Conservation (phyloP, 2,113 vertebrate species). For the Piaya cayana region DNA sequence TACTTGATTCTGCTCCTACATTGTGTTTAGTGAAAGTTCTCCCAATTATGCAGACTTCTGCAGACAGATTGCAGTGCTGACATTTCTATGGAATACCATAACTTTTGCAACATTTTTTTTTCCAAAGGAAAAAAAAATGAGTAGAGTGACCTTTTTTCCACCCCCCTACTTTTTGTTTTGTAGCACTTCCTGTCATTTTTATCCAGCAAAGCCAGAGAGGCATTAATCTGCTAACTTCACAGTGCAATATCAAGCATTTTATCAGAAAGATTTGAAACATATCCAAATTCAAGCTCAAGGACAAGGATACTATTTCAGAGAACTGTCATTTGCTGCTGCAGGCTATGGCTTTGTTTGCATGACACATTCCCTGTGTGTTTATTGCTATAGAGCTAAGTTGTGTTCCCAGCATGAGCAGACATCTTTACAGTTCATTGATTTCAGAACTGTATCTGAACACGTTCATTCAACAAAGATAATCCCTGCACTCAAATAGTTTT, state of each 20-base stretch:
- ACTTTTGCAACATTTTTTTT: conserved; percentile 32
- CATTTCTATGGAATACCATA: conserved; percentile 36
- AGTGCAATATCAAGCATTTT: neutral
- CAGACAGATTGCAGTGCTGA: conserved; percentile 27
- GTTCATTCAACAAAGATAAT: conserved; percentile 50
- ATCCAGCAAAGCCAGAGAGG: neutral
- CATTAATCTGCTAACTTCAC: conserved; percentile 25
- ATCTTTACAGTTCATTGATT: conserved; percentile 48
- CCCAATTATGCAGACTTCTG: conserved; percentile 34
- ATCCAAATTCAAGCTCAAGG: conserved; percentile 47
- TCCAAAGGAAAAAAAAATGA: neutral
- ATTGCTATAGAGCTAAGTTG: conserved; percentile 4
- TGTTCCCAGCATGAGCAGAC: conserved; percentile 15
- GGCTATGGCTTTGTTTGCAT: conserved; percentile 37
- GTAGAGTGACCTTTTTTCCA: neutral
- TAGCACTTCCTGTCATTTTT: neutral
- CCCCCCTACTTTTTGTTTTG: neutral
- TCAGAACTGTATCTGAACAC: conserved; percentile 38
- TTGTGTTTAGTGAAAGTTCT: conserved; percentile 47
- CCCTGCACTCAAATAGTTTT: neutral
- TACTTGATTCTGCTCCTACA: conserved; percentile 19
- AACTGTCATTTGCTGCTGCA: conserved; percentile 35
- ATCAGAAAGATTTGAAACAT: conserved; percentile 47
- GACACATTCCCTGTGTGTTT: neutral
- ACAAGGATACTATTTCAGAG: conserved; percentile 24